Conservation (phyloP, 2,113 vertebrate genomes). For the Patagioenas fasciata region DNA sequence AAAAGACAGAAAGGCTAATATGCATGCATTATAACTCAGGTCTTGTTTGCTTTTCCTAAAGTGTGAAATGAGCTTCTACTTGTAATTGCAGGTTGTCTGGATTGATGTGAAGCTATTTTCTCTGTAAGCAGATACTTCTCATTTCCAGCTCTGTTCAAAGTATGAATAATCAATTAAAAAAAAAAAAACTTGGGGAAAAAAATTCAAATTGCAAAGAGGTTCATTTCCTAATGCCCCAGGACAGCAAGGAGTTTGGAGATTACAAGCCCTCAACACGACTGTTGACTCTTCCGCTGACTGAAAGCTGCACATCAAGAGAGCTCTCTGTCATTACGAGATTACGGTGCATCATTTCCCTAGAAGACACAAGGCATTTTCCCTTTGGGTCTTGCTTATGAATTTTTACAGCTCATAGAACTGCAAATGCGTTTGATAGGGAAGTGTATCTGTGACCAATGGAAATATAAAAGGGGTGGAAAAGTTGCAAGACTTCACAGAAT, state of each 20-base stretch:
- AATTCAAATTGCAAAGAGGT: not conserved
- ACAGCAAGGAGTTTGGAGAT: conserved; percentile 21
- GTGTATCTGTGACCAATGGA: conserved; percentile 30
- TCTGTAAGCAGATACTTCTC: not conserved
- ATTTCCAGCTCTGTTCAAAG: conserved; percentile 10
- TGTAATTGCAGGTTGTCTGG: conserved; percentile 13
- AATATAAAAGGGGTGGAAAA: conserved; percentile 27
- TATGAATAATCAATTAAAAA: conserved; percentile 25
- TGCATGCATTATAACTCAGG: not conserved
- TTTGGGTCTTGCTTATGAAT: not conserved
- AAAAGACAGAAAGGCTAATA: not conserved
- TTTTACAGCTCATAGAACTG: conserved; percentile 20
- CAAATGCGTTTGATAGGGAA: not conserved
- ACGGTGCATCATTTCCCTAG: not conserved
- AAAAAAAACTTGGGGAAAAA: not conserved
- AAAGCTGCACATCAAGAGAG: not conserved
- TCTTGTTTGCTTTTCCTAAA: not conserved
- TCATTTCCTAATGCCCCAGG: conserved; percentile 12
- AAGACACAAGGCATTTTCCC: not conserved
- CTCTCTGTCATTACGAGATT: not conserved
- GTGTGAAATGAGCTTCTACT: conserved; percentile 16
- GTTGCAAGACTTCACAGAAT: not conserved
- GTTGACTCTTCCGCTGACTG: conserved; percentile 1
- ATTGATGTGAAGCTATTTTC: conserved; percentile 12
- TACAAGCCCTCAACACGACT: not conserved